Evolutionary conservation across 2,888 invertebrate genomes (phyloP).

Genomic region (Andricus curvator): DNA sequence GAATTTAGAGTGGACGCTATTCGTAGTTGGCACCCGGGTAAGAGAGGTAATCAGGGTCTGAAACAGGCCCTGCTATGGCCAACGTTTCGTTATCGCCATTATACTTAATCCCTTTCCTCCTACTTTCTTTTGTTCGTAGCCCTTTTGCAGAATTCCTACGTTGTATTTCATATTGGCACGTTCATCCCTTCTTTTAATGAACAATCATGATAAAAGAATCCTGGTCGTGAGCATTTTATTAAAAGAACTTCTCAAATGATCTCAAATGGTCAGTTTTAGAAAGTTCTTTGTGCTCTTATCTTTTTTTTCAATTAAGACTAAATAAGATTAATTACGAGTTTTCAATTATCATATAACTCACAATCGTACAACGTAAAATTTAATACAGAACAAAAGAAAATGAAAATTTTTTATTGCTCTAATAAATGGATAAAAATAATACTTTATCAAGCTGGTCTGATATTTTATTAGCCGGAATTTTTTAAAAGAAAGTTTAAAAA

Average conservation of each 20-base stretch:
- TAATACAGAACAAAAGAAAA: no score
- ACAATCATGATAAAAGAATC: neutral
- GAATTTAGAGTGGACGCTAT: conserved; percentile 76
- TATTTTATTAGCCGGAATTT: no score
- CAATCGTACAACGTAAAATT: no score
- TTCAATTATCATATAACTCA: no score
- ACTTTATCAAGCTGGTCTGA: no score
- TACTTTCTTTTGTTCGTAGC: conserved; percentile 18
- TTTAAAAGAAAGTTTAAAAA: no score
- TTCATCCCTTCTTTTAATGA: neutral
- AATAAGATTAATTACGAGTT: no score
- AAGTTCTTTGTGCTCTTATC: no score
- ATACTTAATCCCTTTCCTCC: conserved; percentile 22
- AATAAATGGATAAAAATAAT: no score
- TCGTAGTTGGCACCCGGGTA: conserved; percentile 66
- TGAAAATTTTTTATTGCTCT: no score
- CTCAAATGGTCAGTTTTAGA: no score
- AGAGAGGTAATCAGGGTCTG: conserved; percentile 55
- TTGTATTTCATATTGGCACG: conserved; percentile 28
- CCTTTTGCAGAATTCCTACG: neutral
- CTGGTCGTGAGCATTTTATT: neutral
- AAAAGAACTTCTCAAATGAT: neutral
- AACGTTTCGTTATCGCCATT: conserved; percentile 39
- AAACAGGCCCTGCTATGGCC: conserved; percentile 47
- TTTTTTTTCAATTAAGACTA: no score